Evolutionary conservation across 2,797 vertebrate species (phyloP), one percentile per base, ranked within the genome.

Genomic region (Bufotes viridis): DNA sequence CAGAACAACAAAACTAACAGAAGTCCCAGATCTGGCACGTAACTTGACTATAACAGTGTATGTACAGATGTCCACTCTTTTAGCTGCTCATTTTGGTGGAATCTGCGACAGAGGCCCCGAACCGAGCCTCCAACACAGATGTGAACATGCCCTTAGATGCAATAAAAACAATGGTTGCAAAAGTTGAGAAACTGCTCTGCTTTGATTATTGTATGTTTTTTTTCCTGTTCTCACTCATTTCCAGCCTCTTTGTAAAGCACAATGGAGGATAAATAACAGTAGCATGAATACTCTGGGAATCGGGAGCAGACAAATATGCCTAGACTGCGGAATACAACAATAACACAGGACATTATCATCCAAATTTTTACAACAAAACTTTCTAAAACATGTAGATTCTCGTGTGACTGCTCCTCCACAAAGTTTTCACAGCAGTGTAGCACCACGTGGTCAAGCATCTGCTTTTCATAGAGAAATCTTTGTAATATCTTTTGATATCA

Each of bases 401-500:
- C 7, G 29, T 85, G 72, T 63, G 57, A 76, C 58, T 18, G 57
- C 20, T 84, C 6, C 20, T 58, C 29, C 20, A 15, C 63, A 17
- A 69, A 26, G 58, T 65, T 69, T 57, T 67, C 57, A 14, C 78
- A 81, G 53, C 69, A 18, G 29, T 63, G 13, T 29, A 34, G 42
- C 17, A 75, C 57, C 55, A 53, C 51, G 20, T 87, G 81, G 90
- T 82, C 84, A 86, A 87, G 91, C 87, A 51, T 82, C 79, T 26
- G 82, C 78, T 87, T 80, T 90, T 90, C 89, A 49, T 90, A 18
- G 42, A 87, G 85, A 78, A 87, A 67, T 87, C 74, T 91, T 92
- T 65, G 87, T 78, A 85, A 78, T 17, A 49, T 69, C 86, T 82
- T 91, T 85, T 90, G 87, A 90, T 88, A 86, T 88, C 87, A 42